Evolutionary conservation across 2,888 invertebrate species (phyloP).

Genomic region (Marasmarcha lunaedactyla): DNA sequence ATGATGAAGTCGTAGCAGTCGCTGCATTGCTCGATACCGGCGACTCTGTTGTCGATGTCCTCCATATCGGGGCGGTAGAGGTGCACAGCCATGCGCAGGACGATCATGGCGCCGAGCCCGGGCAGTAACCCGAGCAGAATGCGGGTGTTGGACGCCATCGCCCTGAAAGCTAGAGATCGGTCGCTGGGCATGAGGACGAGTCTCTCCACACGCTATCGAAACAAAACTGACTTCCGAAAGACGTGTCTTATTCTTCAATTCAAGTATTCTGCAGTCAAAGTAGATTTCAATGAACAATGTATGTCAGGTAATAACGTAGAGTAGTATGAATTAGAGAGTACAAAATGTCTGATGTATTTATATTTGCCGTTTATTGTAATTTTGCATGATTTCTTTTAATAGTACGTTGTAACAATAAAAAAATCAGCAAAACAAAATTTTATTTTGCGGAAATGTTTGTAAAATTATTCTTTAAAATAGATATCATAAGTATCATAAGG

Average conservation of each 20-base stretch:
- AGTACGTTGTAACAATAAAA: too few species aligned
- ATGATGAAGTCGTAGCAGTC: constrained; percentile 83
- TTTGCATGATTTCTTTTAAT: too few species aligned
- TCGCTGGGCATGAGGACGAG: constrained; percentile 29
- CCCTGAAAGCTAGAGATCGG: constrained; percentile 30
- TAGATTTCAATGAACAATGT: too few species aligned
- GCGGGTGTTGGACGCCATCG: constrained; percentile 70
- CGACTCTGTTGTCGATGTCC: constrained; percentile 73
- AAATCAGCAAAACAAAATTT: too few species aligned
- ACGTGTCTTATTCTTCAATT: neutral
- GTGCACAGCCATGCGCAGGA: constrained; percentile 74
- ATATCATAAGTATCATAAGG: too few species aligned
- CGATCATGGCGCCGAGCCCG: constrained; percentile 73
- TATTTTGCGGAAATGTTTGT: too few species aligned
- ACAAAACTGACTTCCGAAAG: neutral
- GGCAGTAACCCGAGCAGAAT: constrained; percentile 76
- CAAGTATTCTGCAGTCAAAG: neutral
- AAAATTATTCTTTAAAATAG: too few species aligned
- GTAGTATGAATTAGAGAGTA: too few species aligned
- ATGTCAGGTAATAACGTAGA: too few species aligned
- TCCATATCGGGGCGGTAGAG: constrained; percentile 78
- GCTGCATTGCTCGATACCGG: constrained; percentile 64
- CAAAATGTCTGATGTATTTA: too few species aligned
- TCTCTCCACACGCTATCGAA: neutral
- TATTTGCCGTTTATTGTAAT: too few species aligned